Evolutionary conservation across 2,797 vertebrate species (phyloP).

Genomic region (Fistularia tabacaria): DNA sequence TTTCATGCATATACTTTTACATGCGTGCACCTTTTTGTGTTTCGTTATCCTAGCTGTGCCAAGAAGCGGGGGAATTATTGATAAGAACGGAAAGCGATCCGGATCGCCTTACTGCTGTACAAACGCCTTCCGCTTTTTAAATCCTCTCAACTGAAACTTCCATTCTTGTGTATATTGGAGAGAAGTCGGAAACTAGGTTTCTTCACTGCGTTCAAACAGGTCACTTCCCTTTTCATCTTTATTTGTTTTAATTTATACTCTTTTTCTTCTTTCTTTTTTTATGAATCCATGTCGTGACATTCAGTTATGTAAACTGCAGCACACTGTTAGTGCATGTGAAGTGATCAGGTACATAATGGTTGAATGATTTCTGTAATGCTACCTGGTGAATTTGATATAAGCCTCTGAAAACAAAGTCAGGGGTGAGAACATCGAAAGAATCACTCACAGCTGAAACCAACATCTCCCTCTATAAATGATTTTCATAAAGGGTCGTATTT

Average conservation of each 20-base stretch:
- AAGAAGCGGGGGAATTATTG: conserved; percentile 60
- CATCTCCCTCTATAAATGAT: conserved; percentile 2
- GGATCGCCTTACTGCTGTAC: conserved; percentile 58
- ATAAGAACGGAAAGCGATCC: conserved; percentile 59
- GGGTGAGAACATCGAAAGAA: conserved; percentile 31
- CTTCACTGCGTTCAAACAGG: conserved; percentile 6
- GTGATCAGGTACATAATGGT: conserved; percentile 39
- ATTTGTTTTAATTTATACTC: neutral
- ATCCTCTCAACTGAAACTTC: conserved; percentile 32
- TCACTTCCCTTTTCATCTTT: neutral
- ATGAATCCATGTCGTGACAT: neutral
- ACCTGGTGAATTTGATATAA: conserved; percentile 58
- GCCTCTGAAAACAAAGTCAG: conserved; percentile 36
- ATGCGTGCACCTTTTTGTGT: conserved; percentile 48
- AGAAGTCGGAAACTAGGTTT: conserved; percentile 37
- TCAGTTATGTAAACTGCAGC: conserved; percentile 33
- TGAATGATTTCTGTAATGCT: conserved; percentile 52
- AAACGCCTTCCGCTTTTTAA: conserved; percentile 28
- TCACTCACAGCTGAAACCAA: conserved; percentile 32
- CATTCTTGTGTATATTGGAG: conserved; percentile 28
- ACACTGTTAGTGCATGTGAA: conserved; percentile 40
- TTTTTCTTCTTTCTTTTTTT: neutral
- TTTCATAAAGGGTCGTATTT: neutral
- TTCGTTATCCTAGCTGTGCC: conserved; percentile 62
- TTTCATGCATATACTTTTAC: conserved; percentile 66